phyloP scores from a whole-genome alignment of 2,113 vertebrate species.

The Sphaerodactylus townsendi region DNA sequence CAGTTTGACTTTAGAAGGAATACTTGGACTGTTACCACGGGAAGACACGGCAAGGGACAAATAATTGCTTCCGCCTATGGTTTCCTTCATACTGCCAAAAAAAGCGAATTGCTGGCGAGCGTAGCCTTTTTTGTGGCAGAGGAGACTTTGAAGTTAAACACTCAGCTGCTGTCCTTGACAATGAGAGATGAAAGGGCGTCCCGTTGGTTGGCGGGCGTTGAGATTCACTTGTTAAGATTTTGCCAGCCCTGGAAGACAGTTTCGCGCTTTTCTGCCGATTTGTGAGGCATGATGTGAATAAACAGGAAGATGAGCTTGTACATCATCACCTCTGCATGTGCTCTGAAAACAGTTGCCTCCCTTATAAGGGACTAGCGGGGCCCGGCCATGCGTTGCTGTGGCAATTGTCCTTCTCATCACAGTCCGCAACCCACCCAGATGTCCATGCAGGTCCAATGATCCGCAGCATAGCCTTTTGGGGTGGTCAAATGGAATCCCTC shows the following conservation, averaged over 20 bases:
- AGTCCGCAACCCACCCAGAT: too few relatives aligned
- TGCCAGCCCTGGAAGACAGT: neutral
- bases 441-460: too few relatives aligned
- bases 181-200: neutral
- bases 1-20: conserved; percentile 26
- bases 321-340: neutral
- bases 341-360: too few relatives aligned
- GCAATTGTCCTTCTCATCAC: too few relatives aligned
- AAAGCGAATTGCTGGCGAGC: neutral
- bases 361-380: too few relatives aligned
- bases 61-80: conserved; percentile 13
- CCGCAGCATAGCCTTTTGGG: too few relatives aligned
- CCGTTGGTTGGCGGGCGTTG: neutral
- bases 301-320: neutral
- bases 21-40: conserved; percentile 28
- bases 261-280: neutral
- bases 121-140: conserved; percentile 7
- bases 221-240: neutral
- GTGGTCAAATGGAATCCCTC: too few relatives aligned
- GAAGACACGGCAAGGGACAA: conserved; percentile 37
- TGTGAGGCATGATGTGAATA: neutral
- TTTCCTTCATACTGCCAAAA: conserved; percentile 7
- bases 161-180: conserved; percentile 16
- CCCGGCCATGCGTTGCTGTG: too few relatives aligned
- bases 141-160: neutral